These are phyloP conservation scores for Eudemis profundana DNA, from an alignment of 2,888 invertebrate species.

Conservation along the genomic window DNA sequence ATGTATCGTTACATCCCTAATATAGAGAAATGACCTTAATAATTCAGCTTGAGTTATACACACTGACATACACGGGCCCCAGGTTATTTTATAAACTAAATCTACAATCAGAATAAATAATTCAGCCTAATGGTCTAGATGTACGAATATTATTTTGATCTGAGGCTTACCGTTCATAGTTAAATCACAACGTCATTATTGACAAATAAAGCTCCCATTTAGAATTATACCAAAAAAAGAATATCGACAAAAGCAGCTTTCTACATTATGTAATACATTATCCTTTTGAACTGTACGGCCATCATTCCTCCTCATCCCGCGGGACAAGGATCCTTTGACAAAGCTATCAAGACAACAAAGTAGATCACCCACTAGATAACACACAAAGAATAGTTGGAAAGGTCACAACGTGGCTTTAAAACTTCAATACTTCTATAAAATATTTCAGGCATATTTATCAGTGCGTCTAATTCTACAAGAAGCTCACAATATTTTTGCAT, in stretches of 20 bases:
- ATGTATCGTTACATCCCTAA: too few relatives aligned
- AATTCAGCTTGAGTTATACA: neutral
- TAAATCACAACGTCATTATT: slow-evolving; percentile 15
- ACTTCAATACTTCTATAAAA: neutral
- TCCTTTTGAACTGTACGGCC: slow-evolving; percentile 69
- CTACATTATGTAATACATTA: slow-evolving; percentile 44
- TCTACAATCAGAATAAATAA: slow-evolving; percentile 29
- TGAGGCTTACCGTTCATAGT: slow-evolving; percentile 14
- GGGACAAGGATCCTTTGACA: slow-evolving; percentile 64
- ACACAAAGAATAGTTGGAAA: slow-evolving; percentile 19
- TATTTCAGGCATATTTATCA: neutral
- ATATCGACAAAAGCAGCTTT: slow-evolving; percentile 14
- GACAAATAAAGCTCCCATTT: neutral
- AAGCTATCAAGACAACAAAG: slow-evolving; percentile 63
- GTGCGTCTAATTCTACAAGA: neutral
- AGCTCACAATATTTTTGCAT: neutral
- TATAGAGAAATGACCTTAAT: neutral
- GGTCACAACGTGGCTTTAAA: slow-evolving; percentile 1
- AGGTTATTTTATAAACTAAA: slow-evolving; percentile 13
- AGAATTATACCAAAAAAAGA: slow-evolving; percentile 17
- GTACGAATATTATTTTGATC: neutral
- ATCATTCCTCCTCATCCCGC: slow-evolving; percentile 63
- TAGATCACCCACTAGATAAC: slow-evolving; percentile 14
- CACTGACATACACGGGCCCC: neutral
- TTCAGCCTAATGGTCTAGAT: slow-evolving; percentile 15